Base-by-base conservation (phyloP, 2,888 invertebrate species). In the Dusona sp. region DNA sequence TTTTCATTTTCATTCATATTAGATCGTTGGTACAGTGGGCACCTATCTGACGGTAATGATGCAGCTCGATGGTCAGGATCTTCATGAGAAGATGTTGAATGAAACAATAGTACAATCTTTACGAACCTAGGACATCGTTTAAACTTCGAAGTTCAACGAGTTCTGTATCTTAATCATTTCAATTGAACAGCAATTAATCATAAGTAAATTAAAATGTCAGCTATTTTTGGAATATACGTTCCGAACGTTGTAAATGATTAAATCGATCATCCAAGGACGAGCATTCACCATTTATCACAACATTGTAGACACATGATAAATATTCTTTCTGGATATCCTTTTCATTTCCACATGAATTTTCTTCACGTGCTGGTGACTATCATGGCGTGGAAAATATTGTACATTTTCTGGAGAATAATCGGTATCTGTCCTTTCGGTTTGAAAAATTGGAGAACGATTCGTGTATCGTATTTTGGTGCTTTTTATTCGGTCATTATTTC, bases 21-120 rank as follows among this genome's bases (percentile, higher is more conserved):
- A 88, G 88, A 83, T 88, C 29, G 36, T 83, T 13, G 83, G 87
- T 22, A 81, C 70, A 29, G 79, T 88, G 67, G 61, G 72, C 48
- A 88, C 84, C 22, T 88, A 88, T 70, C n/a, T 88, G 11, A 87
- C 86, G 78, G 77, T 88, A 25, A 88, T 88, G 88, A 82, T 88
- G 29, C 88, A 88, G 57, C 73, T 87, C 11, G 86, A 86, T 51
- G 68, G 54, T 25, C 74, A 61, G 73, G 57, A 57, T 33, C 57
- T 25, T 51, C 65, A 78, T 19, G 54, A 48, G 8, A 42, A 74
- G 16, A 22, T 54, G 38, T 38, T 74, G 65, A 25, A 51, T 29
- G 25, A 48, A 64, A 36, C 9, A 36, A 67, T 54, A 22, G 42
- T 33, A 1, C 22, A 77, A 72, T 22, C 79, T 8, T 42, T 51